Evolutionary conservation across 2,888 invertebrate species (phyloP).

Genomic region (Polydrusus tereticollis): DNA sequence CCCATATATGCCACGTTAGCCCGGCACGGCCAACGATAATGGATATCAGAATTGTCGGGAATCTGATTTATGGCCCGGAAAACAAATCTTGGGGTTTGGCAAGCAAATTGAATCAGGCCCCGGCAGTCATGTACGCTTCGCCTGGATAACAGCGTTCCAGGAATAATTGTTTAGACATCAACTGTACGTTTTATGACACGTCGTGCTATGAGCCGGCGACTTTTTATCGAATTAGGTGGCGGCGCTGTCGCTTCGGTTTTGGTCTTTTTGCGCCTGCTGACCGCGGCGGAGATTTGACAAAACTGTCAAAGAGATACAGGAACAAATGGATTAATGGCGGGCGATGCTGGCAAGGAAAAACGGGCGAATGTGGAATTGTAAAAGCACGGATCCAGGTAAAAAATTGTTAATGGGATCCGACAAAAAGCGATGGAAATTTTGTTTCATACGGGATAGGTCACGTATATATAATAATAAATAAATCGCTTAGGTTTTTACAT

Average conservation of each 20-base stretch:
- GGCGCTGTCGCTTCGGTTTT: conserved; percentile 41
- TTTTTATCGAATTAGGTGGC: conserved; percentile 46
- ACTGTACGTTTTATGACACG: conserved; percentile 48
- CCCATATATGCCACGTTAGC: conserved; percentile 57
- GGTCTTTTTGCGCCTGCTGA: conserved; percentile 32
- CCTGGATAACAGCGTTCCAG: conserved; percentile 45
- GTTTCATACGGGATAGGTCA: too few relatives aligned
- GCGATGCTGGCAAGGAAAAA: neutral
- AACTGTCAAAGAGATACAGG: conserved; percentile 44
- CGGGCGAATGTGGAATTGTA: conserved; percentile 7
- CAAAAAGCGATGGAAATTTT: neutral
- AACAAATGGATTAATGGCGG: conserved; percentile 41
- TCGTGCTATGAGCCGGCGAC: conserved; percentile 40
- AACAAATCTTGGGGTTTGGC: conserved; percentile 66
- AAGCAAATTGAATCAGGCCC: conserved; percentile 66
- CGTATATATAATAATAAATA: too few relatives aligned
- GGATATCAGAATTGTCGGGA: conserved; percentile 66
- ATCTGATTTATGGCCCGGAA: conserved; percentile 67
- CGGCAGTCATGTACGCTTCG: conserved; percentile 61
- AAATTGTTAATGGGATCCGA: neutral
- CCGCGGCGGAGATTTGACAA: conserved; percentile 38
- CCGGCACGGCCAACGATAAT: conserved; percentile 65
- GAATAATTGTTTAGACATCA: conserved; percentile 55
- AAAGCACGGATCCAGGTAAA: neutral
- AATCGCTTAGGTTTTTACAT: too few relatives aligned